These are phyloP conservation scores for Elmis aenea DNA, from an alignment of 2,888 invertebrate genomes.

Conservation along the genomic window DNA sequence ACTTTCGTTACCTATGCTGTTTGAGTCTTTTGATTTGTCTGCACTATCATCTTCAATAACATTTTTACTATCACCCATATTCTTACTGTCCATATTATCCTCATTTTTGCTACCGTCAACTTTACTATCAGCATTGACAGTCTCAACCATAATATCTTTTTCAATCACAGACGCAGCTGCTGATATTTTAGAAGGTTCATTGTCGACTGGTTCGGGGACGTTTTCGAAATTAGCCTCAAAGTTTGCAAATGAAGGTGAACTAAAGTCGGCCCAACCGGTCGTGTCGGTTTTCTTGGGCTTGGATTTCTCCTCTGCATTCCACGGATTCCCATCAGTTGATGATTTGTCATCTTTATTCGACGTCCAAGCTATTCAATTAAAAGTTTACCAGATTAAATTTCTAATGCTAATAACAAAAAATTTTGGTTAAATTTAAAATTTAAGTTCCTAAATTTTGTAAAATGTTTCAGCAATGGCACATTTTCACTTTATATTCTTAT, in stretches of 20 bases:
- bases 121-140: constrained; percentile 24
- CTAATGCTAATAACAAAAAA: not conserved
- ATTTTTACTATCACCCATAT: constrained; percentile 23
- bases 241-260: constrained; percentile 31
- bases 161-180: constrained; percentile 17
- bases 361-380: constrained; percentile 38
- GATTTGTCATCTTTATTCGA: constrained; percentile 22
- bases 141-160: constrained; percentile 31
- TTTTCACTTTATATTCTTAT: not conserved
- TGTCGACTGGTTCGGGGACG: constrained; percentile 5
- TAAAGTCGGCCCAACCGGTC: constrained; percentile 48
- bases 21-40: no score
- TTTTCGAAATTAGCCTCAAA: constrained; percentile 34
- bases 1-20: constrained; percentile 12
- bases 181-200: constrained; percentile 1
- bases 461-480: not conserved
- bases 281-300: constrained; percentile 15
- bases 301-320: constrained; percentile 29
- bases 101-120: constrained; percentile 7
- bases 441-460: no score
- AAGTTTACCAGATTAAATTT: not conserved
- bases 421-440: not conserved
- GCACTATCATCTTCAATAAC: no score
- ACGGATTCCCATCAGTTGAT: constrained; percentile 36
- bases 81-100: constrained; percentile 16